Evolutionary conservation across 2,888 invertebrate species (phyloP).

Genomic region (Drosophila helvetica): DNA sequence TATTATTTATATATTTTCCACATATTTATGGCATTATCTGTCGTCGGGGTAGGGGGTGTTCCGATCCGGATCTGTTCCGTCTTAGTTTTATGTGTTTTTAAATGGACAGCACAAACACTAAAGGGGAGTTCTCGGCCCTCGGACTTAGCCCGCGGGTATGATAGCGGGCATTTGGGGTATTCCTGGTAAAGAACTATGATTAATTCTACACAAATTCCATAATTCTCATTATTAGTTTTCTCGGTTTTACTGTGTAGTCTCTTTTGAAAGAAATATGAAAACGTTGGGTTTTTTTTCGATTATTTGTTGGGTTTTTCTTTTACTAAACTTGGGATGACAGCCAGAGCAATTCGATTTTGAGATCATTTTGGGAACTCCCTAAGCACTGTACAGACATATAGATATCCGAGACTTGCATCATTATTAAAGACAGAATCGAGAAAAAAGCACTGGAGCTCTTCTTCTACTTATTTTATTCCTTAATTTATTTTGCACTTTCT

Average conservation of each 20-base stretch:
- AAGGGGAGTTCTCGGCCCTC: conserved; percentile 46
- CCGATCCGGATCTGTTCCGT: conserved; percentile 24
- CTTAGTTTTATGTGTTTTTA: conserved; percentile 72
- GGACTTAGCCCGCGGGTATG: not conserved
- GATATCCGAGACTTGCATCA: no score
- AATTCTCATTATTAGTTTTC: not conserved
- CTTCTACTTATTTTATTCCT: not conserved
- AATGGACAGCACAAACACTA: conserved; percentile 62
- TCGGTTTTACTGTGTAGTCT: not conserved
- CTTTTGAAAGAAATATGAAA: not conserved
- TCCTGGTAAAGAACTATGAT: conserved; percentile 14
- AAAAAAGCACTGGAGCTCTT: no score
- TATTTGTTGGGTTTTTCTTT: no score
- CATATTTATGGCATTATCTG: conserved; percentile 61
- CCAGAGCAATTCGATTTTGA: no score
- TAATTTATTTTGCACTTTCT: not conserved
- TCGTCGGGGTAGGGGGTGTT: not conserved
- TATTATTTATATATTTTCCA: conserved; percentile 59
- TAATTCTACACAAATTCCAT: not conserved
- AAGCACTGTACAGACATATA: no score
- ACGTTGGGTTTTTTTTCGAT: no score
- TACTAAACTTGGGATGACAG: no score
- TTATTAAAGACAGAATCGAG: no score
- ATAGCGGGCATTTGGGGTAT: conserved; percentile 43
- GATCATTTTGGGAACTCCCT: no score